Conservation (phyloP, 35 echinoderm and acorn worm genomes). For the Patiria miniata region DNA sequence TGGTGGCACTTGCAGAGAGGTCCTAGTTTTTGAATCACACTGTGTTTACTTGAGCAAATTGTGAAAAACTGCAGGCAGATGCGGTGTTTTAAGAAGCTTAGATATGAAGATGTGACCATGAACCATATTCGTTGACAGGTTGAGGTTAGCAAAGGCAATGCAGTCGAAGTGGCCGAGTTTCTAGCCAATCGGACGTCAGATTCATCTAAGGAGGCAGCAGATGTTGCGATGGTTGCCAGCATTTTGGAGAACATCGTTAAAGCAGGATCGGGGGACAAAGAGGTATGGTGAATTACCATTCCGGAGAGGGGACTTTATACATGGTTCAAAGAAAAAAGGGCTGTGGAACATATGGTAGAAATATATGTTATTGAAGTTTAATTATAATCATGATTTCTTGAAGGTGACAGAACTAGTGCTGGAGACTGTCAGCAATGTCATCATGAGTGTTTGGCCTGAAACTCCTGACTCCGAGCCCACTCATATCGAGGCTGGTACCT, state of each 20-base stretch:
- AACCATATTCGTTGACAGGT: too few relatives aligned
- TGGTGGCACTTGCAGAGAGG: not conserved
- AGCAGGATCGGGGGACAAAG: not conserved
- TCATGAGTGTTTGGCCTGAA: not conserved
- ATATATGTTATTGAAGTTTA: not conserved
- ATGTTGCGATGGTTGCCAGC: not conserved
- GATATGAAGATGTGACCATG: too few relatives aligned
- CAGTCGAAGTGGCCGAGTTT: not conserved
- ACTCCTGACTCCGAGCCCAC: not conserved
- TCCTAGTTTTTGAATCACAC: not conserved
- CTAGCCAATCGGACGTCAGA: not conserved
- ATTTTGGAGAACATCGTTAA: constrained; percentile 3
- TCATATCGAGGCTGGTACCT: not conserved
- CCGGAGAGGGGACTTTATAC: not conserved
- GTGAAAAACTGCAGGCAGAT: too few relatives aligned
- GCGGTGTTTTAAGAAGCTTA: too few relatives aligned
- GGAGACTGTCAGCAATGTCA: constrained; percentile 26
- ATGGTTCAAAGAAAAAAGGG: not conserved
- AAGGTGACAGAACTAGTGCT: constrained; percentile 25
- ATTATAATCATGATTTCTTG: too few relatives aligned
- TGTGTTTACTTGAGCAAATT: not conserved
- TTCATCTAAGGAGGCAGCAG: not conserved
- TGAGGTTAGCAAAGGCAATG: not conserved
- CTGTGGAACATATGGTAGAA: not conserved
- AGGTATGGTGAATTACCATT: not conserved